Evolutionary conservation across 2,888 invertebrate genomes (phyloP), one percentile per base, ranked within the genome.

Genomic region (Ctenicera cuprea): DNA sequence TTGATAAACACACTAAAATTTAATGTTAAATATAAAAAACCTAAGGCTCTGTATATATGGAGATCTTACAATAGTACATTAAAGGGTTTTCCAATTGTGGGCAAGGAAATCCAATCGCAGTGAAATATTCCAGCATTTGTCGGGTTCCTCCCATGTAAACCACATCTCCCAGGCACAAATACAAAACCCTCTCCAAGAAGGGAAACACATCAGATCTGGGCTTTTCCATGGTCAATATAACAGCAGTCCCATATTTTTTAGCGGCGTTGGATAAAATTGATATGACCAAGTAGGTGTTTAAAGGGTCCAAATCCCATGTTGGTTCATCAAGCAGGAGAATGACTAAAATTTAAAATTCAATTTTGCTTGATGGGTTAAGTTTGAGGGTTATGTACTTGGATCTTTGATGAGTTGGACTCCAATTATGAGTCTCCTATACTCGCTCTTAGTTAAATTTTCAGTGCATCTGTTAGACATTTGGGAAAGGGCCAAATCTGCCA

Each of bases 71-170:
- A 85, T 98, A 99, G 87, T 97, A 98, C 95, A 98, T 98, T n/a
- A 98, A 89, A 0, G 98, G 98, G 87, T 99, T 99, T 85, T 98
- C 98, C 61, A 97, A 88, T 84, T 97, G 96, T 0, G 98, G 98
- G 86, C 98, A 99, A 0, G 98, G 97, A 85, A 97, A 98, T 1
- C 98, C 98, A 79, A 98, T 96, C 77, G 94, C 94, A 69, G 96
- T 94, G 86, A 98, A 99, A 87, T 99, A 98, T 83, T 96, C 95
- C 74, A 98, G 89, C 91, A 99, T 95, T 80, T 96, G 94, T 65
- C 96, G 90, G 0, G 98, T 98, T 9, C 95, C 95, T 0, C 97
- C 97, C 0, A 95, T 94, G 86, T 96, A 96, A 3, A 97, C 97
- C 33, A 97, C 94, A 81, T 97, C 96, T 0, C 96, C 96, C 41